These are phyloP conservation scores for Tor tambroides DNA, from an alignment of 2,113 vertebrate genomes.

Conservation along the genomic window DNA sequence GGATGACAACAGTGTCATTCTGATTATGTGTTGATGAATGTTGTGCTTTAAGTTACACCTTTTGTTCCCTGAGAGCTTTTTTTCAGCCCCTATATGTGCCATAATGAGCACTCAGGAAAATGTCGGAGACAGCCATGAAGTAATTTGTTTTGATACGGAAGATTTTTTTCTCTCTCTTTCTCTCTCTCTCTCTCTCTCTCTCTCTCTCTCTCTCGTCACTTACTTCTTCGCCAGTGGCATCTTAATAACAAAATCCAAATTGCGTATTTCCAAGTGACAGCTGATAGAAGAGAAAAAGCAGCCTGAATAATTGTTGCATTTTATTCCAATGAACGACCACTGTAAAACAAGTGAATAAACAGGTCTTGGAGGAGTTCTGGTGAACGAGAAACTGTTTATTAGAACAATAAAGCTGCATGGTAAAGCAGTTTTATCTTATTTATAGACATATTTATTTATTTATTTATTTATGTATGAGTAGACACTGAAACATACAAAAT, in stretches of 20 bases:
- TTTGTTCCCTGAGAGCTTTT: slow-evolving; percentile 28
- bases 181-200: neutral
- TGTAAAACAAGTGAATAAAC: slow-evolving; percentile 10
- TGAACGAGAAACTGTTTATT: neutral
- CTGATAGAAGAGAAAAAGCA: slow-evolving; percentile 15
- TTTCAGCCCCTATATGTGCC: slow-evolving; percentile 30
- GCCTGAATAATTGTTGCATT: slow-evolving; percentile 2
- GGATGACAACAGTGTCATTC: slow-evolving; percentile 44
- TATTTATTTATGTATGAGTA: neutral
- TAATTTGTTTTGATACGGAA: slow-evolving; percentile 54
- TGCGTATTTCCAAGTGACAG: neutral
- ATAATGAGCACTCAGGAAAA: slow-evolving; percentile 43
- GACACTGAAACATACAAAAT: neutral
- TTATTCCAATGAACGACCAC: neutral
- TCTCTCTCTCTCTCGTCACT: neutral
- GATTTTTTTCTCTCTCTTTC: neutral
- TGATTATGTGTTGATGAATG: slow-evolving; percentile 46
- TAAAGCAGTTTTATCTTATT: neutral
- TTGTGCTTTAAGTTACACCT: slow-evolving; percentile 22
- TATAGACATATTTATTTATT: neutral
- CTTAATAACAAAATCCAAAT: slow-evolving; percentile 9
- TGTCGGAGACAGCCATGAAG: slow-evolving; percentile 42
- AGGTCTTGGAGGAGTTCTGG: neutral
- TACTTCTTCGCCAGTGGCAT: neutral
- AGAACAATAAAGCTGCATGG: neutral